Evolutionary conservation across 2,113 vertebrate genomes (phyloP), one percentile per base, ranked within the genome.

Genomic region (Condylura cristata): DNA sequence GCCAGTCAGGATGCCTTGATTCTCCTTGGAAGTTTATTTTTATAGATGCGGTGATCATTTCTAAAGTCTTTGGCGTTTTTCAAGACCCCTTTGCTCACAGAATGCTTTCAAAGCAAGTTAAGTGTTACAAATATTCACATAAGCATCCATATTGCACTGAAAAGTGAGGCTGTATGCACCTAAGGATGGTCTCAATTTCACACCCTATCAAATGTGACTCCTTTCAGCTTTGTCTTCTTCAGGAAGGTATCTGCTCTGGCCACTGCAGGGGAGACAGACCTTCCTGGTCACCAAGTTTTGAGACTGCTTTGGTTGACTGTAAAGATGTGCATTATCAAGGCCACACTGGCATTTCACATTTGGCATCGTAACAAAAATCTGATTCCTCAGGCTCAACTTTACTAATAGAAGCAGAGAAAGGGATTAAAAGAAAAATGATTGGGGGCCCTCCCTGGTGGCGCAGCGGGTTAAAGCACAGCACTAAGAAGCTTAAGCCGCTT

Each of bases 1-100:
- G 32, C 2, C 44, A 6, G 1, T 51, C 18, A 22, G 56, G 7
- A 18, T 2, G 30, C 11, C 3, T 0, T 18, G 9, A 28, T 34
- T 60, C 12, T 61, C 61, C 37, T 51, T 26, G 18, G 46, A 53
- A 7, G 22, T 6, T 46, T 66, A n/a, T 46, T 71, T 66, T 41
- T 4, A 39, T 30, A 37, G 30, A 1, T 2, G 1, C 4, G 41
- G 44, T 18, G 53, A n/a, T 26, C 16, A 0, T 48, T 83, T 78
- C 60, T n/a, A 32, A 75, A 51, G 41, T 13, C 32, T 13, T 22
- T 24, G 18, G 78, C 28, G 13, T 26, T 44, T 58, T 56, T 65
- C 46, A 32, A 70, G 56, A 41, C 10, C 5, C 2, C 37, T 63
- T 84, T n/a, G 65, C 24, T 84, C 79, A 8, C 8, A 20, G 12